phyloP scores from a whole-genome alignment of 2,797 vertebrate genomes.

The Fistularia tabacaria region DNA sequence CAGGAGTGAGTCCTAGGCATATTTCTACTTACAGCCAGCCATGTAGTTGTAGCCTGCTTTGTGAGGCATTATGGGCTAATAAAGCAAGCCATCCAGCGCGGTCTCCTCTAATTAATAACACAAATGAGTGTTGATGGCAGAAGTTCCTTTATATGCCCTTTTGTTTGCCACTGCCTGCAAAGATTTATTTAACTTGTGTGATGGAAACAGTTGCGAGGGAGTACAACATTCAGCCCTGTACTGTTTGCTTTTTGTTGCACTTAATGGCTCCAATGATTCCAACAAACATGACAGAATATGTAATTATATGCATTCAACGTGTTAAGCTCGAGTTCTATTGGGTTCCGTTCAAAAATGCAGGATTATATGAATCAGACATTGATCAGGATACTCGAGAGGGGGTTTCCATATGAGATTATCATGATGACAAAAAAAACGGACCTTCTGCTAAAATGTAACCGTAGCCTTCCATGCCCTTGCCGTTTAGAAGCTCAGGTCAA shows the following conservation, averaged over 20 bases:
- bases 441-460: not conserved
- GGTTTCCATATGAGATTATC: too few species aligned
- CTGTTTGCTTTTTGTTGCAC: too few species aligned
- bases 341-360: too few species aligned
- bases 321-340: too few species aligned
- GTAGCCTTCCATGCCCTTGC: conserved; percentile 13
- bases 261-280: too few species aligned
- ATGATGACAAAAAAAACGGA: not conserved
- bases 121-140: conserved; percentile 28
- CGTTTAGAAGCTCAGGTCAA: conserved; percentile 35
- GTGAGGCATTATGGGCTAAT: conserved; percentile 48
- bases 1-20: conserved; percentile 42
- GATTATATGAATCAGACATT: too few species aligned
- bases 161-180: conserved; percentile 3
- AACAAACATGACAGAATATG: too few species aligned
- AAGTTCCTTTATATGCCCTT: conserved; percentile 18
- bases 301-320: too few species aligned
- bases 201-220: conserved; percentile 3
- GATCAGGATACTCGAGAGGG: too few species aligned
- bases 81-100: conserved; percentile 34
- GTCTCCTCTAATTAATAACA: conserved; percentile 46
- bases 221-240: conserved; percentile 3
- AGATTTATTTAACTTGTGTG: conserved; percentile 9
- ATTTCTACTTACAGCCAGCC: conserved; percentile 40
- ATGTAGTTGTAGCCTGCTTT: conserved; percentile 40